A percentile compares a stretch with the other conserved stretches of the same genome.
phyloP scores from a whole-genome alignment of 2,888 invertebrate species.

The Abrostola tripartita region DNA sequence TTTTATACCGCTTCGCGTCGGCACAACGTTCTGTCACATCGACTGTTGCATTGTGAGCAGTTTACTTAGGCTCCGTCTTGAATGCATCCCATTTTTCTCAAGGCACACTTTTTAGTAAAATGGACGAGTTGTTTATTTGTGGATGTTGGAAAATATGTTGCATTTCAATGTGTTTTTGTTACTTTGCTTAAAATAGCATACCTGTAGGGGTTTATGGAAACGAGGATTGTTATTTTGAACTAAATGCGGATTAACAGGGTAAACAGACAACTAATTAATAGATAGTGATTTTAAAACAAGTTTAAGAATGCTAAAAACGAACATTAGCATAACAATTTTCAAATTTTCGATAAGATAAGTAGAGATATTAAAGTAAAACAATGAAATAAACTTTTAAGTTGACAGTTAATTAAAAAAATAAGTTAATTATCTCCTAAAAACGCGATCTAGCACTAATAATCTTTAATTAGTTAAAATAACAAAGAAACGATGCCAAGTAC shows the following conservation, averaged over 20 bases:
- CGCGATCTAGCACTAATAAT: slow-evolving; percentile 57
- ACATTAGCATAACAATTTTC: no score
- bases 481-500: slow-evolving; percentile 70
- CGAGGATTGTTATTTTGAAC: neutral
- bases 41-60: slow-evolving; percentile 80
- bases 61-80: slow-evolving; percentile 79
- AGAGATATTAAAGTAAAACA: no score
- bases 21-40: slow-evolving; percentile 76
- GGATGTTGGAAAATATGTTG: slow-evolving; percentile 31
- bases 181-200: neutral
- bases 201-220: neutral
- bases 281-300: no score
- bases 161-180: slow-evolving; percentile 8
- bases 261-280: no score
- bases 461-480: slow-evolving; percentile 65
- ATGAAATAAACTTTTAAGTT: no score
- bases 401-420: neutral
- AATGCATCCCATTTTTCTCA: slow-evolving; percentile 68
- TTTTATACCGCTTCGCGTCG: slow-evolving; percentile 75
- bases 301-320: no score
- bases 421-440: slow-evolving; percentile 33
- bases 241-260: neutral
- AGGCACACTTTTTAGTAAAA: slow-evolving; percentile 59
- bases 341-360: no score
- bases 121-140: slow-evolving; percentile 54